Evolutionary conservation across 2,113 vertebrate genomes (phyloP), one percentile per base, ranked within the genome.

Genomic region (Eleginops maclovinus): DNA sequence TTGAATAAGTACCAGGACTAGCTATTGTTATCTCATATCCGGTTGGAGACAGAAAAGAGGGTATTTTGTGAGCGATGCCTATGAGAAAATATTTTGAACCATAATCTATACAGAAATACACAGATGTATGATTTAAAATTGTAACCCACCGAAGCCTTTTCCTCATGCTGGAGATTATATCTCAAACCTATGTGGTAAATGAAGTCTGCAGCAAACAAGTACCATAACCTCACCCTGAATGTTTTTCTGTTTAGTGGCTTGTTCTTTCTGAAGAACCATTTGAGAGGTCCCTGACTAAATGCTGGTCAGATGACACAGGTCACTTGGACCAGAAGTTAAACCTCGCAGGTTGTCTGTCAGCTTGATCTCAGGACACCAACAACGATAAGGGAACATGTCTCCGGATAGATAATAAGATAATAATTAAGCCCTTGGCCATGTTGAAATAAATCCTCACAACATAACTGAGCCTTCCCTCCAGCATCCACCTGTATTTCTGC

Each of bases 241-340:
- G 21, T 62, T 67, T 43, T 14, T 5, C 16, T 5, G 11, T 51
- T 47, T 22, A 26, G 31, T 43, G 15, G 53, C 36, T 40, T 14
- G 46, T 8, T 49, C 9, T 59, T 31, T 40, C 8, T 11, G 43
- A 65, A 19, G 6, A 31, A 72, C 67, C 19, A 13, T 46, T 10
- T 11, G 36, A 21, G 19, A 19, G 15, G 11, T 24, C 26, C 2
- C 19, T 7, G 12, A 6, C 13, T 49, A 9, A 54, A 12, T 2
- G 43, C 8, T 28, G 16, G 12, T 21, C 63, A 15, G 26, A 36
- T 16, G 51, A 60, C n/a, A 59, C 4, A 10, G 62, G 21, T 59
- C 43, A 64, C 11, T 46, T 5, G 26, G 59, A 65, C 53, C 53
- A 19, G 3, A 51, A n/a, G 76, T 85, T 83, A 78, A 63, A 83